Evolutionary conservation across 2,797 vertebrate species (phyloP).

Genomic region (Miichthys miiuy): DNA sequence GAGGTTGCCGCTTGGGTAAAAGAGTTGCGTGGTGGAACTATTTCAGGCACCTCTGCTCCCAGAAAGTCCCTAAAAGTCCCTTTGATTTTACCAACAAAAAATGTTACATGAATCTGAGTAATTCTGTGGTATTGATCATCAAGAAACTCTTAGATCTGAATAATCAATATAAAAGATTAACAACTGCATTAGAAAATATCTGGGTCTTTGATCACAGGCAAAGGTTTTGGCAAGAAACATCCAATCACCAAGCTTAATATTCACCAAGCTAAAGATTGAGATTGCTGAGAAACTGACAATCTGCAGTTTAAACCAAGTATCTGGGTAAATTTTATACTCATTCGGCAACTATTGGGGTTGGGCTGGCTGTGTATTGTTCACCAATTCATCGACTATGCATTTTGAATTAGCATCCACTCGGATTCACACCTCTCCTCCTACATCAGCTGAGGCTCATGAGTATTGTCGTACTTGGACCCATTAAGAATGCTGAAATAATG

Average conservation of each 20-base stretch:
- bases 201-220: too few relatives aligned
- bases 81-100: too few relatives aligned
- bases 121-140: background rate
- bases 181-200: background rate
- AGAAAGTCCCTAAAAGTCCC: too few relatives aligned
- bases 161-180: background rate
- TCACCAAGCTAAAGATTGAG: too few relatives aligned
- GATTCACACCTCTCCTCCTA: background rate
- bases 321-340: background rate
- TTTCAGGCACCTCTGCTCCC: too few relatives aligned
- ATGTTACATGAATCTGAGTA: too few relatives aligned
- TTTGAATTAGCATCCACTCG: background rate
- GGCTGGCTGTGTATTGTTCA: background rate
- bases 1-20: too few relatives aligned
- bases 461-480: background rate
- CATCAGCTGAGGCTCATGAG: background rate
- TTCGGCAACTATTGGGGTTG: background rate
- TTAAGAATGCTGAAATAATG: background rate
- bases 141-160: background rate
- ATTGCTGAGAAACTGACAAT: background rate
- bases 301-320: background rate
- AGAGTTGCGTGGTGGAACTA: too few relatives aligned
- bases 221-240: too few relatives aligned
- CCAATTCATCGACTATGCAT: too few relatives aligned
- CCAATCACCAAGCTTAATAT: too few relatives aligned